These are phyloP conservation scores for Conus canariensis DNA, from an alignment of 2,888 invertebrate species.

Conservation along the genomic window DNA sequence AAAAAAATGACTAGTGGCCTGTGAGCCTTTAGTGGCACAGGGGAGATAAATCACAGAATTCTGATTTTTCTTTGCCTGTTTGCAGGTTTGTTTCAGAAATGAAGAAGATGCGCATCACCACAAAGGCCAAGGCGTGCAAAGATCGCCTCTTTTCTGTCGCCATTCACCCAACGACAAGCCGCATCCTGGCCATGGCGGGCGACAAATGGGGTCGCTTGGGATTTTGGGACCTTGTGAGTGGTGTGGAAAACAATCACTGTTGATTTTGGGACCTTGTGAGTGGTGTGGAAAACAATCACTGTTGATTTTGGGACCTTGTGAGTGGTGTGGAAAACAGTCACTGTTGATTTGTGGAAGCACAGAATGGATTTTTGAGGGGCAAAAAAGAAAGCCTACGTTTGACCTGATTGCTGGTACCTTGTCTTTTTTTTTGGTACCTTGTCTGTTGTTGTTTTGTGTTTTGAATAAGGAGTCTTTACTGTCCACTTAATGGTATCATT, in stretches of 20 bases:
- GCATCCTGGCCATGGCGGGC: conserved; percentile 76
- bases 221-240: conserved; percentile 74
- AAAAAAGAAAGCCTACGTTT: too few species aligned
- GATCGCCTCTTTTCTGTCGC: conserved; percentile 77
- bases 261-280: conserved; percentile 75
- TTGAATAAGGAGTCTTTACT: too few species aligned
- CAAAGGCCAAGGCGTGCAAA: conserved; percentile 74
- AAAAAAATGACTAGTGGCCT: too few species aligned
- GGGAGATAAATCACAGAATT: too few species aligned
- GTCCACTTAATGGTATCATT: too few species aligned
- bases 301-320: conserved; percentile 76
- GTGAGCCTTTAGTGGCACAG: too few species aligned
- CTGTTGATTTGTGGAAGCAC: conserved; percentile 66
- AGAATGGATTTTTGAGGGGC: too few species aligned
- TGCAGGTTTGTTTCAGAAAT: conserved; percentile 43
- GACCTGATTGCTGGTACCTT: too few species aligned
- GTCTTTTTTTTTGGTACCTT: too few species aligned
- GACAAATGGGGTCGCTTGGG: conserved; percentile 78
- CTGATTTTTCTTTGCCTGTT: background rate
- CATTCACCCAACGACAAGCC: conserved; percentile 75
- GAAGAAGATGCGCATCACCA: conserved; percentile 34
- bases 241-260: background rate
- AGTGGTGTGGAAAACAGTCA: conserved; percentile 42
- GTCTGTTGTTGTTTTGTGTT: too few species aligned
- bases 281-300: background rate